A percentile compares a stretch with the other conserved stretches of the same genome.
phyloP scores from a whole-genome alignment of 2,113 vertebrate species.

The Mungos mungo region DNA sequence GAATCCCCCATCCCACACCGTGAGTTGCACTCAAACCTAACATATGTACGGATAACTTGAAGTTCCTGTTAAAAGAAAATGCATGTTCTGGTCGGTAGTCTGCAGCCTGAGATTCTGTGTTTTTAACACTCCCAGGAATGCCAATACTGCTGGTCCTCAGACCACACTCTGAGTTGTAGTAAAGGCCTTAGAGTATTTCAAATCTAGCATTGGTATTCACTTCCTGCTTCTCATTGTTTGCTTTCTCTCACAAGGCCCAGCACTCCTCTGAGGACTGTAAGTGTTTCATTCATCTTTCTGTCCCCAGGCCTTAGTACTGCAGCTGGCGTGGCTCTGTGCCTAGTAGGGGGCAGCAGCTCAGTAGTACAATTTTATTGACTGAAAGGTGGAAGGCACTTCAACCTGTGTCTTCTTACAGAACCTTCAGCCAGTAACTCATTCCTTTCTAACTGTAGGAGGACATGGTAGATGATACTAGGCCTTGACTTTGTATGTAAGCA shows the following conservation, averaged over 20 bases:
- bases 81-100: background rate
- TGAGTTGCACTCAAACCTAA: background rate
- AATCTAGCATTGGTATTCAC: background rate
- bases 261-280: background rate
- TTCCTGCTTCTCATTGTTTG: conserved; percentile 22
- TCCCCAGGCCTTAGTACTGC: background rate
- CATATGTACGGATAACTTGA: background rate
- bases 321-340: background rate
- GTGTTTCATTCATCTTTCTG: background rate
- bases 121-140: background rate
- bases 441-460: background rate
- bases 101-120: background rate
- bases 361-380: background rate
- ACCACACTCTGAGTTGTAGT: background rate
- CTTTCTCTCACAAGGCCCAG: background rate
- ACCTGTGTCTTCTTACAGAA: background rate
- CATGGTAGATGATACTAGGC: background rate
- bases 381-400: background rate
- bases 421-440: background rate
- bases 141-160: background rate
- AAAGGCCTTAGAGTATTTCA: conserved; percentile 1
- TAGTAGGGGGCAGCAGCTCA: background rate
- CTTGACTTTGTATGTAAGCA: background rate
- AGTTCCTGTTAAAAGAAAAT: conserved; percentile 9
- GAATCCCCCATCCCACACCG: rapidly evolving